phyloP scores from a whole-genome alignment of 2,797 vertebrate species.

The Sebastes matsubarae region DNA sequence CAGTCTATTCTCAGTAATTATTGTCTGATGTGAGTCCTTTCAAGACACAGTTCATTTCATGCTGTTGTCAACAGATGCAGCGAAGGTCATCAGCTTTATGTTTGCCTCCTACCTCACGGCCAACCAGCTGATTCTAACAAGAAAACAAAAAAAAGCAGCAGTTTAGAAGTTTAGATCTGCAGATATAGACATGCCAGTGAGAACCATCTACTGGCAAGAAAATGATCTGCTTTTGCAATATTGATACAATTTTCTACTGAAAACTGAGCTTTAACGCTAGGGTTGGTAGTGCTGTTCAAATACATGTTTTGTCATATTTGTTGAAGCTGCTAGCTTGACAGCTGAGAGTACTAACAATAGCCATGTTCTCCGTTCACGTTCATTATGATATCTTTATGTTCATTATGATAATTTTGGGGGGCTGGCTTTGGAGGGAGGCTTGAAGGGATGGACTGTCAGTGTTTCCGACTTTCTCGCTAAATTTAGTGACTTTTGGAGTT shows the following conservation, averaged over 20 bases:
- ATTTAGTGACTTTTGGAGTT: no score
- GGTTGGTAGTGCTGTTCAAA: no score
- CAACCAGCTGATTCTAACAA: neutral
- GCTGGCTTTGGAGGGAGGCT: no score
- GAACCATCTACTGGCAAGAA: neutral
- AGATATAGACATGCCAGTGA: neutral
- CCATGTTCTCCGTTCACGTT: no score
- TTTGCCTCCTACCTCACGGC: neutral
- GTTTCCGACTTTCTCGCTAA: no score
- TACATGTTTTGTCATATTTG: no score
- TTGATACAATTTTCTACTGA: neutral
- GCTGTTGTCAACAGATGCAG: neutral
- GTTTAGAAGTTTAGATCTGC: neutral
- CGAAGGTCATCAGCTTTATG: neutral
- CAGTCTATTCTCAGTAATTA: neutral
- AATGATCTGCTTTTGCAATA: neutral
- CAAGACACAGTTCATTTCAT: neutral
- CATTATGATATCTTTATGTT: no score
- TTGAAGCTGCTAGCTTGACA: no score
- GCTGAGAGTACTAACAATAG: no score
- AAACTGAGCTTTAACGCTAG: neutral
- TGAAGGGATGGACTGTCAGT: no score
- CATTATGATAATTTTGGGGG: no score
- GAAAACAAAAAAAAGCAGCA: neutral
- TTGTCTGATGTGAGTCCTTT: neutral